These are phyloP conservation scores for Apis laboriosa DNA, from an alignment of 1,140 invertebrate genomes.

Conservation along the genomic window DNA sequence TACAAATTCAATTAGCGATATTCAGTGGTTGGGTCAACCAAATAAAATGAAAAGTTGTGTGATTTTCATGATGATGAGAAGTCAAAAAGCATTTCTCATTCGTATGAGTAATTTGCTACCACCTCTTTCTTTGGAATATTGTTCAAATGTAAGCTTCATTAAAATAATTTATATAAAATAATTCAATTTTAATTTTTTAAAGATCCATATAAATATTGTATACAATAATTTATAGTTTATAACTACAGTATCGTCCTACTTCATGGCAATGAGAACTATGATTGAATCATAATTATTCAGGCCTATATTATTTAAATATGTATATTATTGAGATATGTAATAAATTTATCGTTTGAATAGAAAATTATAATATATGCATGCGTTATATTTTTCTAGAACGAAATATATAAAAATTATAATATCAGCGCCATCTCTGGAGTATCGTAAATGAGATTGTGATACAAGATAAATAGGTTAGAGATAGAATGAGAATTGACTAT, in stretches of 20 bases:
- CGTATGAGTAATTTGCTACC: constrained; percentile 43
- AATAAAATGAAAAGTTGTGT: constrained; percentile 2
- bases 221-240: constrained; percentile 40
- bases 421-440: too few species aligned
- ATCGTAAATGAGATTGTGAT: too few species aligned
- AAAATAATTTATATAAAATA: too few species aligned
- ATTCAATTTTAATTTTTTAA: too few species aligned
- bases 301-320: background rate
- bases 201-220: too few species aligned
- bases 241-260: constrained; percentile 51
- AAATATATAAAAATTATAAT: background rate
- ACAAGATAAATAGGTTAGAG: too few species aligned
- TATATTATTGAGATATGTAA: background rate
- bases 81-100: constrained; percentile 36
- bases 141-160: constrained; percentile 40
- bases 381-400: background rate
- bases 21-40: constrained; percentile 25
- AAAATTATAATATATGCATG: background rate
- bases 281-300: constrained; percentile 16
- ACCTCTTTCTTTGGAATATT: constrained; percentile 55
- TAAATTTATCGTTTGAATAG: background rate
- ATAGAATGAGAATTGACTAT: too few species aligned
- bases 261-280: constrained; percentile 51
- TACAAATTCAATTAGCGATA: constrained; percentile 3
- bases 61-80: constrained; percentile 47